These are phyloP conservation scores for Brachionus paranguensis DNA, from an alignment of 1,140 invertebrate genomes.

Conservation along the genomic window DNA sequence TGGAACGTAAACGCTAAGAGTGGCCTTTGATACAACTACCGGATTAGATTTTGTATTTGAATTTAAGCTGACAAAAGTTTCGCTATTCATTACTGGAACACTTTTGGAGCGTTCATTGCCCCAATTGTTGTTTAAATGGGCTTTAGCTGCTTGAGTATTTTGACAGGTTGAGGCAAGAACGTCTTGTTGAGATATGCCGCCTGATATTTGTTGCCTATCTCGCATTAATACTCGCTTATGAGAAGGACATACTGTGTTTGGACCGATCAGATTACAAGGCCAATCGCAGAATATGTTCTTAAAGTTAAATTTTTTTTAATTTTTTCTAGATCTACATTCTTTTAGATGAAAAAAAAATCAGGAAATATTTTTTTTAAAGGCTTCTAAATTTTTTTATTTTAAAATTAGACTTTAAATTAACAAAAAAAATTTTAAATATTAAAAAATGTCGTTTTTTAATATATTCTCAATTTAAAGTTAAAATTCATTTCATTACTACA, in stretches of 20 bases:
- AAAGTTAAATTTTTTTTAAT: background rate
- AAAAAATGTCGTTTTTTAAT: too few relatives aligned
- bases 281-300: conserved; percentile 39
- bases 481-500: too few relatives aligned
- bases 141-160: background rate
- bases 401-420: too few relatives aligned
- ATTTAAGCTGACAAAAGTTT: background rate
- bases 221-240: conserved; percentile 32
- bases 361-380: too few relatives aligned
- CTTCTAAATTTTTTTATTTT: too few relatives aligned
- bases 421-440: too few relatives aligned
- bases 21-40: background rate
- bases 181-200: conserved; percentile 30
- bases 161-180: conserved; percentile 11
- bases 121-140: background rate
- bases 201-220: conserved; percentile 26
- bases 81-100: background rate
- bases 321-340: background rate
- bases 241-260: conserved; percentile 20
- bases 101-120: background rate
- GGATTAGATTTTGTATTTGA: background rate
- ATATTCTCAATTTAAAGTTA: too few relatives aligned
- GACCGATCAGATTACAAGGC: conserved; percentile 27
- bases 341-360: too few relatives aligned
- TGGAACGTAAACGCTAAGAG: conserved; percentile 10